Evolutionary conservation across 2,888 invertebrate genomes (phyloP).

Genomic region (Eulithis prunata): DNA sequence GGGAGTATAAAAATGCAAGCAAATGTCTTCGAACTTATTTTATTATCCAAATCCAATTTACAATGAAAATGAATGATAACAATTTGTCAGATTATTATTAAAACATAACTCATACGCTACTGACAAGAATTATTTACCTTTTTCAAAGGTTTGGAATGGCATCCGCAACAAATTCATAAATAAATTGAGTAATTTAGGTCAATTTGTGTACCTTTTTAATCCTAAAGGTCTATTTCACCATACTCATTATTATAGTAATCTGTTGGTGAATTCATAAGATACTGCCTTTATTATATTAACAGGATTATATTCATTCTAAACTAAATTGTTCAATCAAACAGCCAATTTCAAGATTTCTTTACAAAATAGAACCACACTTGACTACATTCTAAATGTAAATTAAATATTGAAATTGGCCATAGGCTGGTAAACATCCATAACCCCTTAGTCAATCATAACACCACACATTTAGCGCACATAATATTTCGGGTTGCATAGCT

Average conservation of each 20-base stretch:
- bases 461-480: conserved; percentile 11
- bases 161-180: conserved; percentile 64
- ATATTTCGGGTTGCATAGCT: conserved; percentile 13
- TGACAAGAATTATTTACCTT: conserved; percentile 82
- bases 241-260: conserved; percentile 18
- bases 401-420: conserved; percentile 15
- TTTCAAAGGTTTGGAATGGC: conserved; percentile 82
- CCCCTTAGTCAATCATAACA: conserved; percentile 10
- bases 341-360: conserved; percentile 14
- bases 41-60: conserved; percentile 79
- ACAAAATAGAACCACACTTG: not conserved
- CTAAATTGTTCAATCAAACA: conserved; percentile 6
- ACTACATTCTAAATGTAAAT: not conserved
- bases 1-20: conserved; percentile 26
- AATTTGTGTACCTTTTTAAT: conserved; percentile 40
- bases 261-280: conserved; percentile 21
- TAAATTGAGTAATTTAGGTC: conserved; percentile 49
- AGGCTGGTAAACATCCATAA: conserved; percentile 14
- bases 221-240: conserved; percentile 22
- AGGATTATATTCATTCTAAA: conserved; percentile 8
- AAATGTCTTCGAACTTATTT: conserved; percentile 60
- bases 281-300: conserved; percentile 11
- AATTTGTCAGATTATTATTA: conserved; percentile 64
- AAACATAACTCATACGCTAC: conserved; percentile 74
- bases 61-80: conserved; percentile 72